These are phyloP conservation scores for Hemicordylus capensis DNA, from an alignment of 2,113 vertebrate species.

Conservation along the genomic window DNA sequence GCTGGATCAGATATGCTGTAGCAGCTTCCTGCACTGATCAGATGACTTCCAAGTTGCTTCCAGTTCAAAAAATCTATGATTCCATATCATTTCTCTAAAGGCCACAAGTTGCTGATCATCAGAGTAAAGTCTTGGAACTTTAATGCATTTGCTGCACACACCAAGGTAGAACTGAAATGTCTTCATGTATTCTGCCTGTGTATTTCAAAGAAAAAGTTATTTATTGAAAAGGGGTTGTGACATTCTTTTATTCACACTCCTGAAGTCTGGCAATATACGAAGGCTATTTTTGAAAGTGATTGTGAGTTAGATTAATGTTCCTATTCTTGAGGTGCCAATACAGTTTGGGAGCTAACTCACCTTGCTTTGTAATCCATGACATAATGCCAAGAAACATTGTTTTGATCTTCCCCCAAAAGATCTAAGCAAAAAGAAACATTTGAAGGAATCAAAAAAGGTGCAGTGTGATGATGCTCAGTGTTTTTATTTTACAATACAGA, in stretches of 20 bases:
- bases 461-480: not conserved
- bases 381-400: conserved; percentile 22
- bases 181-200: not conserved
- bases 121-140: not conserved
- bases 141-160: not conserved
- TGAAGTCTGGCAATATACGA: conserved; percentile 38
- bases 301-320: conserved; percentile 39
- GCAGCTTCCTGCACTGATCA: no score
- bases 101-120: fast-evolving
- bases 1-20: no score
- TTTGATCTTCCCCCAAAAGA: conserved; percentile 39
- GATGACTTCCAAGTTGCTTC: no score
- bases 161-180: not conserved
- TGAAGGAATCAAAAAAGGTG: conserved; percentile 32
- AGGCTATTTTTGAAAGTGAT: conserved; percentile 38
- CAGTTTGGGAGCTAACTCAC: conserved; percentile 19
- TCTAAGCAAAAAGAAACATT: conserved; percentile 23
- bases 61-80: no score
- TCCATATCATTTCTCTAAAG: not conserved
- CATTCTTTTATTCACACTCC: conserved; percentile 27
- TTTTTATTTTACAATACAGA: conserved; percentile 43
- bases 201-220: not conserved
- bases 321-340: conserved; percentile 37
- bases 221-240: conserved; percentile 22
- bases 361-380: conserved; percentile 55